Base-by-base conservation (phyloP, 2,888 invertebrate genomes). In the Calameuta filiformis region DNA sequence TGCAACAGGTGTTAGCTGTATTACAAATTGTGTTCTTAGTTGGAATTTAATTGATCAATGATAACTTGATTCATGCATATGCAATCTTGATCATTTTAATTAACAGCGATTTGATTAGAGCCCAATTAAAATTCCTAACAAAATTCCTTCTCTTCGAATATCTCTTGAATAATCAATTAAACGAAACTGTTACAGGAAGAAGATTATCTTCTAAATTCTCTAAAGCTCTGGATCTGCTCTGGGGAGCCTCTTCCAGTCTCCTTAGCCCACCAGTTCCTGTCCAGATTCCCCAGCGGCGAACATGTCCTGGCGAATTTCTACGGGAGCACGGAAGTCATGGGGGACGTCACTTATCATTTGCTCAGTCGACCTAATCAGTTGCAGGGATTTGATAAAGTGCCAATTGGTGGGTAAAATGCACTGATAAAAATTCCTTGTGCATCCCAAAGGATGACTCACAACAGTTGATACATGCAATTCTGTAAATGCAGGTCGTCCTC, bases 321-420 rank as follows among this genome's bases (percentile, higher is more conserved):
- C 87, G 98, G 98, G 0, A 97, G 97, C 83, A 97, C 98, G 0
- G 98, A 98, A 90, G 95, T 97, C 0, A 97, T 97, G 96, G 98
- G 97, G 0, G 98, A 97, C 89, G 97, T 98, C 3, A 97, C 97
- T 0, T 97, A 94, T 87, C 95, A 95, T 84, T 93, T 95, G 0
- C 92, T 97, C 85, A 94, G 93, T 79, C 93, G 92, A 75, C 88
- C 92, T 23, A 93, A 93, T 6, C 95, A 96, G 82, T 86, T 96
- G 79, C 93, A 94, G 80, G 90, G 93, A 79, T 92, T 93, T 78
- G 94, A 94, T 12, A 96, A 96, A 84, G 94, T 98, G 75, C 97
- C 97, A 2, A 97, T 98, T 83, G 97, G 97, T 96, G 91, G 93
- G 92, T 89, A 68, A 76, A 33, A 30, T 75, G 15, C 34, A 75